Evolutionary conservation across 2,888 invertebrate genomes (phyloP).

Genomic region (Oscheius sp.): DNA sequence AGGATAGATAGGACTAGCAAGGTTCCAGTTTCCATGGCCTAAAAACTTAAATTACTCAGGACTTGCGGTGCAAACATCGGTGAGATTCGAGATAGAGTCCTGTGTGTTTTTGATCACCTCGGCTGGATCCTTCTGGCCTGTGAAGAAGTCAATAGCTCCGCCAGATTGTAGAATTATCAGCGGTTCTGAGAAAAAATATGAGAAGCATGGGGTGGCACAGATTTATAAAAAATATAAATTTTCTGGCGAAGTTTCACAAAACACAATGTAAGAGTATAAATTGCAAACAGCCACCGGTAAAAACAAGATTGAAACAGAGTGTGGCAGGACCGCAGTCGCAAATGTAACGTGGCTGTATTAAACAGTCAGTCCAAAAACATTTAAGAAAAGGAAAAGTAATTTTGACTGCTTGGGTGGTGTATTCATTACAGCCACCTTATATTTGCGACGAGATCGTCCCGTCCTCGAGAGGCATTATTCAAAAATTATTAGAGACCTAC

Average conservation of each 20-base stretch:
- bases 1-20: constrained; percentile 59
- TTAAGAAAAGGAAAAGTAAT: too few relatives aligned
- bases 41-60: neutral
- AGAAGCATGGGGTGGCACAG: too few relatives aligned
- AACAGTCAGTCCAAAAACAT: too few relatives aligned
- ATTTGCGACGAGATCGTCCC: too few relatives aligned
- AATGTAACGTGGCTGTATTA: too few relatives aligned
- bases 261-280: too few relatives aligned
- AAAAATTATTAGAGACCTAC: neutral
- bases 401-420: too few relatives aligned
- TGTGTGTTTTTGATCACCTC: constrained; percentile 59
- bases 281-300: too few relatives aligned
- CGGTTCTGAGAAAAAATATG: constrained; percentile 48
- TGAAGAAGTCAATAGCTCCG: constrained; percentile 65
- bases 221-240: neutral
- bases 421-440: too few relatives aligned
- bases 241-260: too few relatives aligned
- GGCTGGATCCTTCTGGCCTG: constrained; percentile 57
- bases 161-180: constrained; percentile 63
- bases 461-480: neutral
- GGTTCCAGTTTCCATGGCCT: constrained; percentile 59
- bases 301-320: too few relatives aligned
- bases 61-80: constrained; percentile 37
- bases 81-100: constrained; percentile 52
- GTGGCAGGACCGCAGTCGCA: too few relatives aligned